Percentiles rank a stretch among this genome's conserved stretches.
Evolutionary conservation across 2,113 vertebrate genomes (phyloP).

Genomic region (Excalfactoria chinensis): DNA sequence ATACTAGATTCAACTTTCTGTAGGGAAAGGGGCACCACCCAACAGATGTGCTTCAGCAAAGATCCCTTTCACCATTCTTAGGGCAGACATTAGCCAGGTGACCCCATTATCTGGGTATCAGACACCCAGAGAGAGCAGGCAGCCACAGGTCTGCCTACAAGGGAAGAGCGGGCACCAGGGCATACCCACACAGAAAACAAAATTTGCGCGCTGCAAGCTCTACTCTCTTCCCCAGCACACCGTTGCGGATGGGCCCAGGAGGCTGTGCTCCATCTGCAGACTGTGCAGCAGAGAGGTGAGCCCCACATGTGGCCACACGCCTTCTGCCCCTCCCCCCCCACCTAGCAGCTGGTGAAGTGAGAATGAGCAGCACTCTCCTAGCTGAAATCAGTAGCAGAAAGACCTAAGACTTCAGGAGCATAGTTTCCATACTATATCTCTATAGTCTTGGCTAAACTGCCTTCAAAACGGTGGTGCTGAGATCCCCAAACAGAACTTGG

Average conservation of each 20-base stretch:
- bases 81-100: not conserved
- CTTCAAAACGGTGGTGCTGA: not conserved
- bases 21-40: not conserved
- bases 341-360: not conserved
- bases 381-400: not conserved
- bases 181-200: not conserved
- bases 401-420: accelerated
- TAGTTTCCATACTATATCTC: not conserved
- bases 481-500: accelerated
- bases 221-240: not conserved
- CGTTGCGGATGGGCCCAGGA: accelerated
- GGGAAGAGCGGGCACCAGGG: not conserved
- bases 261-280: not conserved
- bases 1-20: not conserved
- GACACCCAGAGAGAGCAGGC: not conserved
- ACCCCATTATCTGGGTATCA: not conserved
- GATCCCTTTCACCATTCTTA: not conserved
- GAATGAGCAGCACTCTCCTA: not conserved
- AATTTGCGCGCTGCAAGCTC: not conserved
- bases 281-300: accelerated
- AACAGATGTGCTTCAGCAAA: not conserved
- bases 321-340: not conserved
- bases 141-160: accelerated
- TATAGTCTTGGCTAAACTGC: no score
- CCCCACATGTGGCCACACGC: accelerated